A percentile compares a stretch with the other conserved stretches of the same genome.
Evolutionary conservation across 2,113 vertebrate species (phyloP).

Genomic region (Eulemur macaco): DNA sequence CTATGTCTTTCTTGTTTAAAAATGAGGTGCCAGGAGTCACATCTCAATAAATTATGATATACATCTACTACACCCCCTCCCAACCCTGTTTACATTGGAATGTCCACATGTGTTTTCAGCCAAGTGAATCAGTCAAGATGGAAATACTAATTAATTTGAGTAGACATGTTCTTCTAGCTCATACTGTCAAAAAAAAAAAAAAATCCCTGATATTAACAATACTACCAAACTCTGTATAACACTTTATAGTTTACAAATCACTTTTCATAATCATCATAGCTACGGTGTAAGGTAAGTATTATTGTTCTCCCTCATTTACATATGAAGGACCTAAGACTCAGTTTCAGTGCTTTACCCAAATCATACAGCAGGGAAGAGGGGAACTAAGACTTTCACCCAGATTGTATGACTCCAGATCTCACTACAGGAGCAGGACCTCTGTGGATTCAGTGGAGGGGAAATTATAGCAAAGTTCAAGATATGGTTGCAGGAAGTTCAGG

Average conservation of each 20-base stretch:
- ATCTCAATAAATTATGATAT: constrained; percentile 70
- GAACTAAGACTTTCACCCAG: not conserved
- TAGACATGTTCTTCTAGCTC: constrained; percentile 40
- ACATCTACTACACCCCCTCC: constrained; percentile 27
- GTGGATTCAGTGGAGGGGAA: not conserved
- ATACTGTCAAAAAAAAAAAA: not conserved
- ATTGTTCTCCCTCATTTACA: not conserved
- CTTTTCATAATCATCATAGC: constrained; percentile 3
- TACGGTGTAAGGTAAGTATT: not conserved
- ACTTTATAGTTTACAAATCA: constrained; percentile 13
- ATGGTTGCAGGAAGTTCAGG: not conserved
- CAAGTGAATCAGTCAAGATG: constrained; percentile 69
- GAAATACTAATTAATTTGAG: constrained; percentile 65
- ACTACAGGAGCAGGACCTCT: not conserved
- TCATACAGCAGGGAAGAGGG: not conserved
- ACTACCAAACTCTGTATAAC: constrained; percentile 23
- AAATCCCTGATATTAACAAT: not conserved
- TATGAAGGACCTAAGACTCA: not conserved
- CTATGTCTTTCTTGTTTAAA: constrained; percentile 53
- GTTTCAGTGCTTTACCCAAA: not conserved
- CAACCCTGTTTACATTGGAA: constrained; percentile 70
- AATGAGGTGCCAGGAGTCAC: constrained; percentile 60
- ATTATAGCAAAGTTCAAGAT: not conserved
- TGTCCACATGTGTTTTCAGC: constrained; percentile 25
- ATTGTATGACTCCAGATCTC: not conserved